These are phyloP conservation scores for Eupithecia insigniata DNA, from an alignment of 2,888 invertebrate genomes.

Conservation along the genomic window DNA sequence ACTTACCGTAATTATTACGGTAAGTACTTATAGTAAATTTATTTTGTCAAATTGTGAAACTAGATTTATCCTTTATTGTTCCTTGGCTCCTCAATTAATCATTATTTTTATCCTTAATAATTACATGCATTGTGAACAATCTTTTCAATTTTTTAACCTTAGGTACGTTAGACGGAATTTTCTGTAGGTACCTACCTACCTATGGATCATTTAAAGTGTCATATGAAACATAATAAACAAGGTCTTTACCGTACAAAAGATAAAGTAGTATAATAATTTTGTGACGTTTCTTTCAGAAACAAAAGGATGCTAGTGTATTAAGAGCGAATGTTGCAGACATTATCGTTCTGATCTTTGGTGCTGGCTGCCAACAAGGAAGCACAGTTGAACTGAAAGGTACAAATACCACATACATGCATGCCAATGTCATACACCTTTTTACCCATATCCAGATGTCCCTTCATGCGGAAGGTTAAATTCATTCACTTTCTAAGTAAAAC, in stretches of 20 bases:
- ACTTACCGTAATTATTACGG: too few relatives aligned
- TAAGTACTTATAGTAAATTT: too few relatives aligned
- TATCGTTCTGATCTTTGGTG: conserved; percentile 83
- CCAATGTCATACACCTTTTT: too few relatives aligned
- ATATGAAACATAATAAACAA: not conserved
- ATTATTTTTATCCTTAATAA: not conserved
- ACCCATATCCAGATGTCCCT: too few relatives aligned
- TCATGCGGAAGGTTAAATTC: too few relatives aligned
- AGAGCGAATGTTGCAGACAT: conserved; percentile 78
- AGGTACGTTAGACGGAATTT: not conserved
- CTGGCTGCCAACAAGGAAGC: conserved; percentile 87
- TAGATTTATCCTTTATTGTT: too few relatives aligned
- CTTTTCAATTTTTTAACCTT: not conserved
- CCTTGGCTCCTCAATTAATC: too few relatives aligned
- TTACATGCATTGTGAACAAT: not conserved
- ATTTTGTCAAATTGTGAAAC: too few relatives aligned
- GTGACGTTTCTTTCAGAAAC: conserved; percentile 53
- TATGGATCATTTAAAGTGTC: not conserved
- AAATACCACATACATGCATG: not conserved
- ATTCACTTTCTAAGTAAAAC: too few relatives aligned
- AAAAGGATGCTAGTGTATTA: conserved; percentile 61
- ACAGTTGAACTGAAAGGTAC: conserved; percentile 75
- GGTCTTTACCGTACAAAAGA: not conserved
- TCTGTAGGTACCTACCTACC: not conserved
- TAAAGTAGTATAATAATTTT: not conserved